Conservation (phyloP, 1,140 invertebrate genomes). For the Trichonephila inaurata region DNA sequence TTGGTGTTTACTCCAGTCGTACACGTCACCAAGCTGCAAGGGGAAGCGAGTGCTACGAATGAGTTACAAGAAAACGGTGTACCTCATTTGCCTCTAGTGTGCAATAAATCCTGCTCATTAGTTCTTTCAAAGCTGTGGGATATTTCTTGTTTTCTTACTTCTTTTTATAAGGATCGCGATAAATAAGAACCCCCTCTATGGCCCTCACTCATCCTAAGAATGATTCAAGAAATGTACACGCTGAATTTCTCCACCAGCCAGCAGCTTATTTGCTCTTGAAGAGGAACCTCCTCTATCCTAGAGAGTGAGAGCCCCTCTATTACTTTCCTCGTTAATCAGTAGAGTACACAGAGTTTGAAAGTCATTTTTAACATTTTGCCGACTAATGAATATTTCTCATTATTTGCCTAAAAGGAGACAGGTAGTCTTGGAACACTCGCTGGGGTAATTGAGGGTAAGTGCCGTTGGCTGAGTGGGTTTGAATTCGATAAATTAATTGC, state of each 20-base stretch:
- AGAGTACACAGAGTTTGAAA: background rate
- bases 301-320: background rate
- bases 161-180: background rate
- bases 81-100: conserved; percentile 43
- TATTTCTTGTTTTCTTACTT: conserved; percentile 34
- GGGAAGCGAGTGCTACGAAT: background rate
- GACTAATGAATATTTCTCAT: conserved; percentile 13
- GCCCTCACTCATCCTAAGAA: background rate
- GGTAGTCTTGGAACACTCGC: too few species aligned
- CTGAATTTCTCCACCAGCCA: background rate
- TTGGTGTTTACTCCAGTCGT: background rate
- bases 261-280: conserved; percentile 37
- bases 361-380: background rate
- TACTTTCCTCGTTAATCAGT: conserved; percentile 22
- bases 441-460: background rate
- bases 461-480: background rate
- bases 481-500: background rate
- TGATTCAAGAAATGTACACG: background rate
- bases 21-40: background rate
- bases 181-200: conserved; percentile 12
- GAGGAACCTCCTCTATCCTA: background rate
- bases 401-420: background rate
- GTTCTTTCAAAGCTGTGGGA: conserved; percentile 45
- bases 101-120: conserved; percentile 67
- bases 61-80: conserved; percentile 27